Evolutionary conservation across 2,797 vertebrate species (phyloP), one percentile per base, ranked within the genome.

Genomic region (Ctenopoma multispine): DNA sequence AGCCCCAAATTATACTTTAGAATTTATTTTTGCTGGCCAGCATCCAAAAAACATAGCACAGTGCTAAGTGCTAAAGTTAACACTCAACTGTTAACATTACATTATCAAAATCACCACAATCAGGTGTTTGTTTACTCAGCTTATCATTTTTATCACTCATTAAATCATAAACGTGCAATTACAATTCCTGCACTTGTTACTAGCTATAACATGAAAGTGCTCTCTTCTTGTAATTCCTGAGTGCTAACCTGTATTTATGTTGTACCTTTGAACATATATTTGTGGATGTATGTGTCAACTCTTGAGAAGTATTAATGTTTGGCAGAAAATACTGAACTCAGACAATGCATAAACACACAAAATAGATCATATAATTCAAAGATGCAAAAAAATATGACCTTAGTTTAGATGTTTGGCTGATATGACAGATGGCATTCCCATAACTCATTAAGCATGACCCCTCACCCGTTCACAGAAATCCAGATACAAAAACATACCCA

Each of bases 241-340:
- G 7, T 50, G 8, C 34, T 66, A 2, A 49, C 56, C 1, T 44
- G 27, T 13, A 23, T 67, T 62, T n/a, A 64, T 24, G 17, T n/a
- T 29, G n/a, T 11, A 50, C 48, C 34, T 66, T 29, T 68, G 23
- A 65, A 53, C 20, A 50, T 58, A 23, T 13, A 38, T 57, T 40
- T 62, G 21, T 13, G n/a, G 41, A 59, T 47, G 8, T 8, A 40
- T 5, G 21, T 40, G 4, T 15, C 20, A 85, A 51, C 20, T 62
- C 56, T 80, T 77, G 57, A 75, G 71, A 72, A 87, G 89, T 18
- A 17, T 4, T 41, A 38, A 40, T 36, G 10, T 63, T 82, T 50
- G 17, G 20, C 54, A 68, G 67, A 24, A 7, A 63, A 63, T 13
- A 2, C n/a, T 48, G 23, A 44, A 31, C 64, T 54, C 36, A 55